Evolutionary conservation across 2,797 vertebrate species (phyloP).

Genomic region (Tarsius wallacei): DNA sequence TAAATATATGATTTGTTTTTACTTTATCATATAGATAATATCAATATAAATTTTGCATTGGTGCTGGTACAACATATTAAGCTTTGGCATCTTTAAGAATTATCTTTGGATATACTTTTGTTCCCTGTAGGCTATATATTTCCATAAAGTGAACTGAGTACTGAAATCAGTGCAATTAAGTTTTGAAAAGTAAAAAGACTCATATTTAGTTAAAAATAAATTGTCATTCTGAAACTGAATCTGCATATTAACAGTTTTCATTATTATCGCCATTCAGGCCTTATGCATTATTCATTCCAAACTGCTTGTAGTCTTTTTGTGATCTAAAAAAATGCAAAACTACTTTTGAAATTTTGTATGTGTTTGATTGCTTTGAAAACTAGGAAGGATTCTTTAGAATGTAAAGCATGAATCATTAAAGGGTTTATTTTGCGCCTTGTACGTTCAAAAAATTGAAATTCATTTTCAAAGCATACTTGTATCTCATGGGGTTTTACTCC

Average conservation of each 20-base stretch:
- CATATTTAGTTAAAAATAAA: slow-evolving; percentile 69
- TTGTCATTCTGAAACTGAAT: slow-evolving; percentile 76
- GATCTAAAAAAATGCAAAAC: slow-evolving; percentile 76
- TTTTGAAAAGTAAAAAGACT: slow-evolving; percentile 57
- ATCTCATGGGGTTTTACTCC: slow-evolving; percentile 61
- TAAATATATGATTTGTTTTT: slow-evolving; percentile 7
- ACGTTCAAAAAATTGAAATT: slow-evolving; percentile 64
- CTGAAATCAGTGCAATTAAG: slow-evolving; percentile 72
- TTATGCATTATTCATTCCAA: slow-evolving; percentile 83
- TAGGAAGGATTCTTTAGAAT: slow-evolving; percentile 76
- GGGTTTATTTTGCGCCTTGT: slow-evolving; percentile 72
- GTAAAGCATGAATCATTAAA: slow-evolving; percentile 72
- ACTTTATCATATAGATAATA: neutral
- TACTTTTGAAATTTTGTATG: slow-evolving; percentile 73
- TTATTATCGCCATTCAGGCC: slow-evolving; percentile 75
- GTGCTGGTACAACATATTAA: neutral
- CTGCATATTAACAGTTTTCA: slow-evolving; percentile 82
- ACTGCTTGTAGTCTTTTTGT: slow-evolving; percentile 70
- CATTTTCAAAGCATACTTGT: slow-evolving; percentile 47
- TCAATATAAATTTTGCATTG: neutral
- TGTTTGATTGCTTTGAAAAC: slow-evolving; percentile 82
- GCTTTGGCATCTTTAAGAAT: neutral
- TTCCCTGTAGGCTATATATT: neutral
- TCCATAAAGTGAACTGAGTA: neutral
- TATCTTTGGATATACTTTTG: neutral